Percentiles rank a stretch among this genome's conserved stretches.
These are phyloP conservation scores for Prolemur simus DNA, from an alignment of 2,113 vertebrate species.

Conservation along the genomic window DNA sequence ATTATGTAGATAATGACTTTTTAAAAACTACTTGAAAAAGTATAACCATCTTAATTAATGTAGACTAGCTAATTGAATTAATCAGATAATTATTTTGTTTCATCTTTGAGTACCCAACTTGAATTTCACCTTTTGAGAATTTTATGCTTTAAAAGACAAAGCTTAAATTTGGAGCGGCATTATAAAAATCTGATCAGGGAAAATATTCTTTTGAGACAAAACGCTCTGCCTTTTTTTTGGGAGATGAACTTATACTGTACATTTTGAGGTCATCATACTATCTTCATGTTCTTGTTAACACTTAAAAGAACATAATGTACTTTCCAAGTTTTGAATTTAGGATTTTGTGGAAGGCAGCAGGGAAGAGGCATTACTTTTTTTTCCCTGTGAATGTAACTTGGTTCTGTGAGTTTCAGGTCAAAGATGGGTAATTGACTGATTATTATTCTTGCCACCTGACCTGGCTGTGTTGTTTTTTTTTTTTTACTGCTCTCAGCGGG, in stretches of 20 bases:
- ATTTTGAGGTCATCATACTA: neutral
- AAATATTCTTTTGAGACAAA: neutral
- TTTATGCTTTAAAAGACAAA: slow-evolving; percentile 36
- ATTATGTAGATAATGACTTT: slow-evolving; percentile 22
- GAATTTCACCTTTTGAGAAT: slow-evolving; percentile 38
- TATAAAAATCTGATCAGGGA: neutral
- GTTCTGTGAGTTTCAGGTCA: neutral
- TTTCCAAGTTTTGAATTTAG: neutral
- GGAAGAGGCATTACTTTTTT: neutral
- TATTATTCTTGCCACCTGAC: neutral
- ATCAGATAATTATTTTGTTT: slow-evolving; percentile 35
- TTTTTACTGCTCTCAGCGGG: neutral
- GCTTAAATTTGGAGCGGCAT: neutral
- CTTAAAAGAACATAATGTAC: neutral
- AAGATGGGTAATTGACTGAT: neutral
- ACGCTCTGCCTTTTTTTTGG: neutral
- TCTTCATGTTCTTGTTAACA: slow-evolving; percentile 19
- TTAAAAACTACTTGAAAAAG: neutral
- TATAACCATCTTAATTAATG: slow-evolving; percentile 33
- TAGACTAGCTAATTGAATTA: slow-evolving; percentile 39
- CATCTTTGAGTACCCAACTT: slow-evolving; percentile 46
- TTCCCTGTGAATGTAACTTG: neutral
- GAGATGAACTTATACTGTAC: neutral
- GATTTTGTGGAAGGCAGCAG: neutral
- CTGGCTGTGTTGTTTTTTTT: neutral